Evolutionary conservation across 2,113 vertebrate species (phyloP), one percentile per base, ranked within the genome.

Genomic region (Meleagris gallopavo): DNA sequence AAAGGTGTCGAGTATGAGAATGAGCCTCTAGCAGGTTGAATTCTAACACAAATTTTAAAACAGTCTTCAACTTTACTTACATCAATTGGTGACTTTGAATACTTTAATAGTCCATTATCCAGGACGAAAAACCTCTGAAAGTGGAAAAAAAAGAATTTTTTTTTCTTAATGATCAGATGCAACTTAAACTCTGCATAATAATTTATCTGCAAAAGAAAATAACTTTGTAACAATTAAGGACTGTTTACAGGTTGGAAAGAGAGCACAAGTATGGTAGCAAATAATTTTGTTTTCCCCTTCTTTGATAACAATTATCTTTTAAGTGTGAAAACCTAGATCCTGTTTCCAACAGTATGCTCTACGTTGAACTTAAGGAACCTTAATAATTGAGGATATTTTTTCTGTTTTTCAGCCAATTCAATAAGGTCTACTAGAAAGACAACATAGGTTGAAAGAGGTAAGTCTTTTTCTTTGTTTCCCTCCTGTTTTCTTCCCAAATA

Each of bases 41-140:
- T 87, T 89, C 46, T 70, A 95, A 69, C 16, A 50, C n/a, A 90
- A 41, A 64, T 92, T 76, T 78, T 70, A 20, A 86, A 97, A 88
- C 16, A 5, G 50, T 89, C 84, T 90, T 88, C 50, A 58, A 43
- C 43, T 93, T 94, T 98, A 99, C 99, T 99, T 98, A 99, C 99
- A 97, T 99, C 99, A 93, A 99, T 98, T 77, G 99, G 99, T 78
- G 99, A 98, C 97, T 99, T 99, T 93, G 99, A 99, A 97, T 99
- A 99, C 97, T 99, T 99, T 97, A 99, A 97, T 97, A 99, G 99
- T 90, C 99, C 99, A 83, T 99, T 99, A 98, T 99, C 99, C 98
- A 99, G 97, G 95, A 99, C 98, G 97, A 99, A 99, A 98, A 99
- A 99, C 7, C 99, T 98, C 99, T 99, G 98, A 82, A 98, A 96